Evolutionary conservation across 2,888 invertebrate species (phyloP).

Genomic region (Diloba caeruleocephala): DNA sequence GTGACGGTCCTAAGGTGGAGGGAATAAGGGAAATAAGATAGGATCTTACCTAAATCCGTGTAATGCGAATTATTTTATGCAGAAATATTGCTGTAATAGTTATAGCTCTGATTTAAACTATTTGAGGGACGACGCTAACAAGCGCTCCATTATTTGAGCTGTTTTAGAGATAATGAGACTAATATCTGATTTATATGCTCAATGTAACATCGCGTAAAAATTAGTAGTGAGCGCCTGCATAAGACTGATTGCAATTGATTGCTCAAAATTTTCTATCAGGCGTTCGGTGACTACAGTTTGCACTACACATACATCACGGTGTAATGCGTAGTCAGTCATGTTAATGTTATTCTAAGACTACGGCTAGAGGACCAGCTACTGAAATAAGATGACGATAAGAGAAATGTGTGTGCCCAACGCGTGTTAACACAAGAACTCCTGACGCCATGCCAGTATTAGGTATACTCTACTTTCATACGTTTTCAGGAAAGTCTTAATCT

Average conservation of each 20-base stretch:
- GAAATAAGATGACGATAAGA: not conserved
- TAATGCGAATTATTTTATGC: not conserved
- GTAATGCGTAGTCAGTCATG: not conserved
- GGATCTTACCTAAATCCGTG: not conserved
- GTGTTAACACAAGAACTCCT: slow-evolving; percentile 2
- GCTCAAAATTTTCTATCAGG: slow-evolving; percentile 13
- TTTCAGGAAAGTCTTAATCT: not conserved
- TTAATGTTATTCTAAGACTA: not conserved
- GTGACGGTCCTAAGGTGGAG: slow-evolving; percentile 1
- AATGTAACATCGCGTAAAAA: too few relatives aligned
- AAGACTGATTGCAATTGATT: too few relatives aligned
- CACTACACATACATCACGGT: not conserved
- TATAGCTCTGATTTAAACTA: not conserved
- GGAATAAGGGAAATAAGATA: slow-evolving; percentile 9
- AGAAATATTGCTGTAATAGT: not conserved
- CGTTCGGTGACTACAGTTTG: not conserved
- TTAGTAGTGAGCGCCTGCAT: too few relatives aligned
- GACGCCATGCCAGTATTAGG: not conserved
- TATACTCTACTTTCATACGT: not conserved
- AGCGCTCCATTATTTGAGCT: too few relatives aligned
- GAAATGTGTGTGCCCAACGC: not conserved
- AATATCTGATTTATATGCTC: too few relatives aligned
- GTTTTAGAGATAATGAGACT: too few relatives aligned
- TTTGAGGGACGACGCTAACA: too few relatives aligned
- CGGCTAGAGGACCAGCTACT: not conserved